Conservation (phyloP, 2,113 vertebrate species). For the Crotalus viridis region DNA sequence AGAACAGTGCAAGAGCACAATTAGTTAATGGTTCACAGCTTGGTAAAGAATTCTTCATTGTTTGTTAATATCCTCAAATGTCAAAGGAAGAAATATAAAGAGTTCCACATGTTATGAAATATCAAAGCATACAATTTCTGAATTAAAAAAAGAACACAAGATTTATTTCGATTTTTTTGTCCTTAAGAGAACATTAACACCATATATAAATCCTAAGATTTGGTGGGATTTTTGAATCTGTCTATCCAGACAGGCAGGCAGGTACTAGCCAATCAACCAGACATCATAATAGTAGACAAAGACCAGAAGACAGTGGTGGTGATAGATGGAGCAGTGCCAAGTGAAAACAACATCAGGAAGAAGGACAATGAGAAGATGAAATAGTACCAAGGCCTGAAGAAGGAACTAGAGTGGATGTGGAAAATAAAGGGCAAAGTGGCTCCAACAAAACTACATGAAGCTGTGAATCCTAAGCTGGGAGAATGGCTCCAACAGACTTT, state of each 20-base stretch:
- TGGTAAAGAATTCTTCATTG: background rate
- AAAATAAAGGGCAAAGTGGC: background rate
- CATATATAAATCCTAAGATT: background rate
- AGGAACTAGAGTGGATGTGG: background rate
- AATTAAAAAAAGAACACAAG: background rate
- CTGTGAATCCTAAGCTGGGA: background rate
- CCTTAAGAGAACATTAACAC: background rate
- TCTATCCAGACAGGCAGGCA: background rate
- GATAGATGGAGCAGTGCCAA: background rate
- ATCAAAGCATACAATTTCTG: background rate
- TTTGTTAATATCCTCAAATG: slow-evolving; percentile 3
- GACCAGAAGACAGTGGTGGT: background rate
- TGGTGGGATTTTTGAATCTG: background rate
- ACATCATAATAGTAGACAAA: background rate
- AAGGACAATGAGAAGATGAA: background rate
- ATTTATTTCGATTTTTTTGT: background rate
- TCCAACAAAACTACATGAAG: background rate
- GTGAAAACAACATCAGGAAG: background rate
- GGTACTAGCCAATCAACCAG: background rate
- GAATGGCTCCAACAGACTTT: background rate
- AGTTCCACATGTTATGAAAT: background rate
- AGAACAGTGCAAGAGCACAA: background rate
- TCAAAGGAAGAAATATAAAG: background rate
- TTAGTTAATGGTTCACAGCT: slow-evolving; percentile 5
- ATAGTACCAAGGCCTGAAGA: background rate